Conservation (phyloP, 2,888 invertebrate genomes). For the Apamea sordens region DNA sequence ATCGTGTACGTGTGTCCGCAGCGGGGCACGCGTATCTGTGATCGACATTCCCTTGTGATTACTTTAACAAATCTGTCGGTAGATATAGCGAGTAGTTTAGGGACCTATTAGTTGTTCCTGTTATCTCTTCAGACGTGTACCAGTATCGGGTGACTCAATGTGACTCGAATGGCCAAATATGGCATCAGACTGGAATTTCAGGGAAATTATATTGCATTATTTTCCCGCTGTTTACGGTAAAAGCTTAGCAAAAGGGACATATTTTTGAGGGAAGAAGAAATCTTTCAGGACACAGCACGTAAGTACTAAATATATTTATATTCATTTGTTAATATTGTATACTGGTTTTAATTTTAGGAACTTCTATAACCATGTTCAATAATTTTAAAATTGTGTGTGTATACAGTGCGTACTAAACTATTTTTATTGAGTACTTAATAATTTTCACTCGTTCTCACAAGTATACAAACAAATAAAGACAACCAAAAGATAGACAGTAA, state of each 20-base stretch:
- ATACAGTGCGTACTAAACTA: neutral
- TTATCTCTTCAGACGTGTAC: constrained; percentile 63
- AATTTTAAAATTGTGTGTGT: neutral
- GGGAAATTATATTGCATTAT: neutral
- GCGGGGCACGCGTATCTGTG: constrained; percentile 69
- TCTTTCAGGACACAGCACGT: too few relatives aligned
- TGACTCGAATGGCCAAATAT: constrained; percentile 36
- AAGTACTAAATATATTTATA: neutral
- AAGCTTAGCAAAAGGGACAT: neutral
- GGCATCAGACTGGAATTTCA: neutral
- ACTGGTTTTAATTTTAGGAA: neutral
- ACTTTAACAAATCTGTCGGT: constrained; percentile 79
- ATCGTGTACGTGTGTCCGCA: constrained; percentile 60
- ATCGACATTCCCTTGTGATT: constrained; percentile 78
- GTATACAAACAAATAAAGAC: neutral
- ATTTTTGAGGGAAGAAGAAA: neutral
- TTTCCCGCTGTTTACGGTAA: neutral
- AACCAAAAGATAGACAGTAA: neutral
- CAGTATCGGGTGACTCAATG: constrained; percentile 42
- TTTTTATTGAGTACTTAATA: neutral
- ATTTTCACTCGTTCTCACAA: constrained; percentile 27
- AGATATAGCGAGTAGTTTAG: constrained; percentile 63
- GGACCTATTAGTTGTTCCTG: constrained; percentile 57
- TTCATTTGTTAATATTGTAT: too few relatives aligned
- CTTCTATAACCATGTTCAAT: neutral